Conservation (phyloP, 2,888 invertebrate genomes). For the Rhimphoctona megacephalus region DNA sequence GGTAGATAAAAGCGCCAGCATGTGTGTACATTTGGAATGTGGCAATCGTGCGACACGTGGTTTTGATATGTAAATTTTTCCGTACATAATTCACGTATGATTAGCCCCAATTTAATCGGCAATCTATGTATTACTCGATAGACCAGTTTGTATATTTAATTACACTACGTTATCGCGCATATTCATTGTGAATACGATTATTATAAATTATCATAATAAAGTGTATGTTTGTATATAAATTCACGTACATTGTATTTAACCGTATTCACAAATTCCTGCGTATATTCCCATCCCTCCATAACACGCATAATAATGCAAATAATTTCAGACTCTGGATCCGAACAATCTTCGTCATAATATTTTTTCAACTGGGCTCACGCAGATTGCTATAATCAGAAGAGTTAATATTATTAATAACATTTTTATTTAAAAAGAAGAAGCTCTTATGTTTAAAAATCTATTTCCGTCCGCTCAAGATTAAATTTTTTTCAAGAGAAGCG, state of each 20-base stretch:
- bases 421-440: neutral
- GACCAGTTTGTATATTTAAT: conserved; percentile 81
- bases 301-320: conserved; percentile 1
- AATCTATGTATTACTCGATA: conserved; percentile 72
- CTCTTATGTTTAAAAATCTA: neutral
- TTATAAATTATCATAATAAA: conserved; percentile 80
- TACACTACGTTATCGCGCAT: conserved; percentile 77
- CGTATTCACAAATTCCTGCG: conserved; percentile 20
- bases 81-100: conserved; percentile 73
- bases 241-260: conserved; percentile 38
- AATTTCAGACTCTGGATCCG: neutral
- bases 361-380: neutral
- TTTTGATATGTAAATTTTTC: conserved; percentile 70
- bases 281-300: conserved; percentile 12
- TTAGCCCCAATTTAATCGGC: conserved; percentile 77
- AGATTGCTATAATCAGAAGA: neutral
- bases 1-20: conserved; percentile 16
- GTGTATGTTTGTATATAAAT: conserved; percentile 80
- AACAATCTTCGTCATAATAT: conserved; percentile 1
- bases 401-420: neutral
- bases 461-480: neutral
- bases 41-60: conserved; percentile 48
- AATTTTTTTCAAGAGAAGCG: neutral
- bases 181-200: conserved; percentile 81
- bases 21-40: conserved; percentile 26